phyloP scores from a whole-genome alignment of 2,797 vertebrate species.

The Clamator glandarius region DNA sequence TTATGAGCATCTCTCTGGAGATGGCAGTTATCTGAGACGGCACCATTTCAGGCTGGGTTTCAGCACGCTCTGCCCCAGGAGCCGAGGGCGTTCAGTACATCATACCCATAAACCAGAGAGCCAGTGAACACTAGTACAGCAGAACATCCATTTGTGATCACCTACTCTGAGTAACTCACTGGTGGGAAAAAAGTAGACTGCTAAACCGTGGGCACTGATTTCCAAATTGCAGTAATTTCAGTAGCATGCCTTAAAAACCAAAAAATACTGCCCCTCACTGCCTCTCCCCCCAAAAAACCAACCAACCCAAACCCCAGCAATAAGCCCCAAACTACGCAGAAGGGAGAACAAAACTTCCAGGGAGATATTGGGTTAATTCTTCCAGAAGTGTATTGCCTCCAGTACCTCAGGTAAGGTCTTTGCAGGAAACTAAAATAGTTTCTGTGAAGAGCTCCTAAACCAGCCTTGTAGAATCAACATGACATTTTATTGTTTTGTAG shows the following conservation, averaged over 20 bases:
- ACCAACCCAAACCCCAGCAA: not conserved
- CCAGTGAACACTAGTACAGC: not conserved
- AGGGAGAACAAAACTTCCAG: not conserved
- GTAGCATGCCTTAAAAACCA: not conserved
- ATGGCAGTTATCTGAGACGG: not conserved
- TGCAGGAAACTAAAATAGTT: not conserved
- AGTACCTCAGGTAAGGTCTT: not conserved
- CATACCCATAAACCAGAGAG: not conserved
- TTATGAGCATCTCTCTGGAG: not conserved
- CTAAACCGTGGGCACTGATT: slow-evolving; percentile 8
- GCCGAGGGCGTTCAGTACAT: not conserved
- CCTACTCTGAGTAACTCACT: slow-evolving; percentile 7
- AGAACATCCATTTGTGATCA: not conserved
- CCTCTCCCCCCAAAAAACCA: not conserved
- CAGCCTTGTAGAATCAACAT: not conserved
- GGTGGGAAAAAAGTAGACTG: not conserved
- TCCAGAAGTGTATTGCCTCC: not conserved
- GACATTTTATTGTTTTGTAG: not conserved
- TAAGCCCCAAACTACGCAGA: not conserved
- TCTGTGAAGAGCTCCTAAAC: not conserved
- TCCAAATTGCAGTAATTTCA: not conserved
- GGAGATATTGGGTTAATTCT: not conserved
- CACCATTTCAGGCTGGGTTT: not conserved
- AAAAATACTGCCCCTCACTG: not conserved
- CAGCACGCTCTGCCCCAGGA: not conserved